Evolutionary conservation across 2,113 vertebrate genomes (phyloP).

Genomic region (Lipotes vexillifer): DNA sequence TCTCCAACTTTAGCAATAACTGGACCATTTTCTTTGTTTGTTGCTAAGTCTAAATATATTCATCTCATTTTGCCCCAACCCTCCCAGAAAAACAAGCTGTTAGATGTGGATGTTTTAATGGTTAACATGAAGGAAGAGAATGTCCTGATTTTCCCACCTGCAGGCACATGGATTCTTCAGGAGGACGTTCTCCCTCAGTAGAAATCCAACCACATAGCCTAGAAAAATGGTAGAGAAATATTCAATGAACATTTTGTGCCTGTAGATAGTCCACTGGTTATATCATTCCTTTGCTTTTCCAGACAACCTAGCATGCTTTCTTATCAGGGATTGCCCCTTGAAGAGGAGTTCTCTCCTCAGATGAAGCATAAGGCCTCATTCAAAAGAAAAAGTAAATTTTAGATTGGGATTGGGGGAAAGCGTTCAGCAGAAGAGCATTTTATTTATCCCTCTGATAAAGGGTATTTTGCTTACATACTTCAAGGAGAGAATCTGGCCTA

Average conservation of each 20-base stretch:
- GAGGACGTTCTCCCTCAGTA: neutral
- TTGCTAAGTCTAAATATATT: constrained; percentile 28
- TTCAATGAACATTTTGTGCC: neutral
- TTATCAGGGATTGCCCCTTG: neutral
- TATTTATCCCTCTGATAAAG: constrained; percentile 1
- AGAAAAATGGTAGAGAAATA: neutral
- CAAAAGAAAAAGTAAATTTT: constrained; percentile 27
- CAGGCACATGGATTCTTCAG: neutral
- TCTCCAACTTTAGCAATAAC: constrained; percentile 10
- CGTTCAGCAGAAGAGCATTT: neutral
- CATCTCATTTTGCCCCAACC: neutral
- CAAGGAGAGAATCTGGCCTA: neutral
- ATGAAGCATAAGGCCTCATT: neutral
- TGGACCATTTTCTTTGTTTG: neutral
- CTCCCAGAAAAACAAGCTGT: constrained; percentile 29
- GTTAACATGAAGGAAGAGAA: constrained; percentile 21
- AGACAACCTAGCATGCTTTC: neutral
- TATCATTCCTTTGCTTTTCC: constrained; percentile 27
- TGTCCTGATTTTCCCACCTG: neutral
- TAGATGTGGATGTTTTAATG: constrained; percentile 18
- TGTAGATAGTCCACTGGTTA: neutral
- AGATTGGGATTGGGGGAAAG: neutral
- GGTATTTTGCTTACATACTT: neutral
- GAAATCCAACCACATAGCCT: neutral
- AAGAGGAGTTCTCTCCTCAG: constrained; percentile 16